Evolutionary conservation across 2,797 vertebrate genomes (phyloP).

Genomic region (Dendrocincla fuliginosa): DNA sequence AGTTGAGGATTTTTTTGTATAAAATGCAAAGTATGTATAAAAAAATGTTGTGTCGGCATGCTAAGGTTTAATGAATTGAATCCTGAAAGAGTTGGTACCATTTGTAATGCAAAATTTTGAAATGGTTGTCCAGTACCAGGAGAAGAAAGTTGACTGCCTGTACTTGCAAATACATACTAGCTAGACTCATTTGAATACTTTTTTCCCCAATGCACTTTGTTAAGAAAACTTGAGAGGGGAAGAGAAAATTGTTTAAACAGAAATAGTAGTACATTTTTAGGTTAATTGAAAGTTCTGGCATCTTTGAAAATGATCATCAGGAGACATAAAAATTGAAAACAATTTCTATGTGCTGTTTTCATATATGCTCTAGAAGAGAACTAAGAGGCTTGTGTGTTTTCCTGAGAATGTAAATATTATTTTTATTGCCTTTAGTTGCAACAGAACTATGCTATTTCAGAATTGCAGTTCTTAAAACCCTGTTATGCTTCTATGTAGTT

Average conservation of each 20-base stretch:
- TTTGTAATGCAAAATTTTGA: background rate
- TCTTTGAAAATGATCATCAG: background rate
- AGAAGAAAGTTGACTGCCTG: background rate
- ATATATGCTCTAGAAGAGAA: background rate
- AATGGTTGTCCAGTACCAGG: background rate
- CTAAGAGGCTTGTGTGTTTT: background rate
- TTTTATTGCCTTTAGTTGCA: background rate
- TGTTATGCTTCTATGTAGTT: background rate
- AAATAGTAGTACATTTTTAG: background rate
- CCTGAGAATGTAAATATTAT: background rate
- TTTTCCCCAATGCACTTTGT: background rate
- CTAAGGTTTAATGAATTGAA: background rate
- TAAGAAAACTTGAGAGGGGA: background rate
- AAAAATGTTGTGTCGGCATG: background rate
- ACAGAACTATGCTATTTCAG: background rate
- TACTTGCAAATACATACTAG: background rate
- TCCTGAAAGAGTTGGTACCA: background rate
- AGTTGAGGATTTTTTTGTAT: background rate
- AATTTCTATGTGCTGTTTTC: accelerated
- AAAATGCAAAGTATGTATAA: background rate
- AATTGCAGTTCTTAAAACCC: background rate
- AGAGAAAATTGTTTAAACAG: background rate
- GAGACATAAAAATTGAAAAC: background rate
- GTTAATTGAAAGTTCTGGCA: background rate
- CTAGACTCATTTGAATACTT: background rate